Conservation (phyloP, 2,888 invertebrate species). For the Endomychus coccineus region DNA sequence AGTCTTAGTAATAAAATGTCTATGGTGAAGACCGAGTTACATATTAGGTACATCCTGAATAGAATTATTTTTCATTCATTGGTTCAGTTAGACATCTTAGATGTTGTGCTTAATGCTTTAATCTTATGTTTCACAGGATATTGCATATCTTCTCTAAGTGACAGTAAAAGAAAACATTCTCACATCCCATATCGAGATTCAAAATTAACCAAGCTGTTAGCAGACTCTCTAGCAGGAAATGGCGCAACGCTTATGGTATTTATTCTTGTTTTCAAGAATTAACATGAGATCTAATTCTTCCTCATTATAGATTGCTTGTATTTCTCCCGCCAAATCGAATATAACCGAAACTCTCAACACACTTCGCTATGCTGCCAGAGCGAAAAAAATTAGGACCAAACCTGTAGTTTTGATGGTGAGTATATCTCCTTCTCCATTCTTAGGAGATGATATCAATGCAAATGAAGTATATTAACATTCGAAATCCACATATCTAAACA, state of each 20-base stretch:
- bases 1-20: too few species aligned
- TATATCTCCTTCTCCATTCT: too few species aligned
- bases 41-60: too few species aligned
- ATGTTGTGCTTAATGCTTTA: too few species aligned
- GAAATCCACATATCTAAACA: too few species aligned
- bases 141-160: constrained; percentile 87
- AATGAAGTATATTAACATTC: too few species aligned
- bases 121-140: too few species aligned
- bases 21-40: too few species aligned
- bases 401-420: constrained; percentile 89
- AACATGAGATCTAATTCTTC: background rate
- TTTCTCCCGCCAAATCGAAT: constrained; percentile 83
- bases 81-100: too few species aligned
- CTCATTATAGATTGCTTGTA: constrained; percentile 76
- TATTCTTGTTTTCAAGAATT: background rate
- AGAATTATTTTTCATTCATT: too few species aligned
- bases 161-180: constrained; percentile 65
- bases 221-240: constrained; percentile 89
- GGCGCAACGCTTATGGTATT: constrained; percentile 89
- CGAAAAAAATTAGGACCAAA: constrained; percentile 87
- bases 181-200: constrained; percentile 94
- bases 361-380: constrained; percentile 82
- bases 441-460: too few species aligned
- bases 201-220: constrained; percentile 85
- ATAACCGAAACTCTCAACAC: constrained; percentile 85